Evolutionary conservation across 2,797 vertebrate genomes (phyloP).

Genomic region (Phaenicophaeus curvirostris): DNA sequence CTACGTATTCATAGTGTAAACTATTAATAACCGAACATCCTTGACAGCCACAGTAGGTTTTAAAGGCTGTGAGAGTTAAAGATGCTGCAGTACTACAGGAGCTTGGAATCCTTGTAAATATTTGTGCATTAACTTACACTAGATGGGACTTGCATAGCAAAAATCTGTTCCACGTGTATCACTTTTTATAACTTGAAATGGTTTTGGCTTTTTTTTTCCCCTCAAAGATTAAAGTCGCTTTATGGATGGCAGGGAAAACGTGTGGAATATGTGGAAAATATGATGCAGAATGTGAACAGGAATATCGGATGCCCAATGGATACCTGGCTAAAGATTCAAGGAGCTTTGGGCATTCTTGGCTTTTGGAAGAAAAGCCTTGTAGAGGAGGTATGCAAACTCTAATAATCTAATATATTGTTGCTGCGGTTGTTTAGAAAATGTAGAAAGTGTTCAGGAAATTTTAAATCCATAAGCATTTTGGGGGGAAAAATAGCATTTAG

Average conservation of each 20-base stretch:
- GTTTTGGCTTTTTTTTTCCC: background rate
- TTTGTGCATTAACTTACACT: background rate
- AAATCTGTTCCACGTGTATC: background rate
- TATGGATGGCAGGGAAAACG: constrained; percentile 83
- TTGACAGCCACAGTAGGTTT: background rate
- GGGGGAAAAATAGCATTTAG: background rate
- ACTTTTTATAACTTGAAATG: background rate
- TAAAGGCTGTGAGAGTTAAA: background rate
- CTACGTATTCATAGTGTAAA: too few relatives aligned
- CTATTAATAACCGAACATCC: background rate
- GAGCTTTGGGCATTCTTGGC: constrained; percentile 84
- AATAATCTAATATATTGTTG: background rate
- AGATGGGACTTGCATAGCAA: background rate
- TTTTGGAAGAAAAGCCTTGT: constrained; percentile 78
- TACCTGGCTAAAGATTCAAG: constrained; percentile 68
- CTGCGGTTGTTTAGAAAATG: background rate
- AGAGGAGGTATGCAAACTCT: constrained; percentile 54
- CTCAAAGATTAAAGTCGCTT: constrained; percentile 77
- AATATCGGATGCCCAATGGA: constrained; percentile 78
- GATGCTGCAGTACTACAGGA: background rate
- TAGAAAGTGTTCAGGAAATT: background rate
- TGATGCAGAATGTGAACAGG: constrained; percentile 79
- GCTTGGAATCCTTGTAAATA: background rate
- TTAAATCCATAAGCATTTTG: background rate
- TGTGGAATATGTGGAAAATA: constrained; percentile 85